A percentile compares a stretch with the other conserved stretches of the same genome.
These are phyloP conservation scores for Clivina fossor DNA, from an alignment of 2,888 invertebrate species.

Conservation along the genomic window DNA sequence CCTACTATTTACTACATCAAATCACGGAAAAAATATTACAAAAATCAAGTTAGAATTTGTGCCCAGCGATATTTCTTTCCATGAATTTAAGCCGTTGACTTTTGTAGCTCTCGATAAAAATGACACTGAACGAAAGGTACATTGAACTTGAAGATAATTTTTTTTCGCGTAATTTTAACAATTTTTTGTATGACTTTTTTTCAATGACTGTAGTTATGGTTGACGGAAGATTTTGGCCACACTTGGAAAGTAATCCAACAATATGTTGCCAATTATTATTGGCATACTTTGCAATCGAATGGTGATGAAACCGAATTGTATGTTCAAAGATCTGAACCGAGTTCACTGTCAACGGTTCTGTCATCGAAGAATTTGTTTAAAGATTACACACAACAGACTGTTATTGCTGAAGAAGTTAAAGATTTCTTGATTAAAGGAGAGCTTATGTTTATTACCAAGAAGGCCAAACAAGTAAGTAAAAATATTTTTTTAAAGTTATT, in stretches of 20 bases:
- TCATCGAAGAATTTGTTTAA: constrained; percentile 47
- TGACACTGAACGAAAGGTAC: constrained; percentile 64
- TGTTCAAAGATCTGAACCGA: constrained; percentile 69
- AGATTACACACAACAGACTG: constrained; percentile 39
- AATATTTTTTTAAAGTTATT: constrained; percentile 20
- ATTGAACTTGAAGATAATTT: constrained; percentile 38
- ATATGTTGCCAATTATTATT: constrained; percentile 77
- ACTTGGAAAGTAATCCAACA: constrained; percentile 70
- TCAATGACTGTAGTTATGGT: constrained; percentile 64
- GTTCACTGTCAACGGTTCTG: constrained; percentile 59
- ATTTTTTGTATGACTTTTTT: neutral
- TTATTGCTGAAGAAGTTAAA: constrained; percentile 62
- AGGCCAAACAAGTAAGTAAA: constrained; percentile 60
- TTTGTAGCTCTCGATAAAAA: constrained; percentile 77
- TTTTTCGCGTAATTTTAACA: neutral
- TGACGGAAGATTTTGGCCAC: constrained; percentile 74
- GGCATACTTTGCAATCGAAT: constrained; percentile 59
- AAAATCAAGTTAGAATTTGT: constrained; percentile 68
- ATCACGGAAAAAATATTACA: constrained; percentile 71
- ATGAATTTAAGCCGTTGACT: constrained; percentile 68
- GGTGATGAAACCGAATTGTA: constrained; percentile 59
- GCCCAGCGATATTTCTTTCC: constrained; percentile 77
- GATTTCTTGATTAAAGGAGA: constrained; percentile 83
- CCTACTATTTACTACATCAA: constrained; percentile 72
- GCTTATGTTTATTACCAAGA: constrained; percentile 82